Evolutionary conservation across 2,113 vertebrate genomes (phyloP), one percentile per base, ranked within the genome.

Genomic region (Gallinago paraguaiae): DNA sequence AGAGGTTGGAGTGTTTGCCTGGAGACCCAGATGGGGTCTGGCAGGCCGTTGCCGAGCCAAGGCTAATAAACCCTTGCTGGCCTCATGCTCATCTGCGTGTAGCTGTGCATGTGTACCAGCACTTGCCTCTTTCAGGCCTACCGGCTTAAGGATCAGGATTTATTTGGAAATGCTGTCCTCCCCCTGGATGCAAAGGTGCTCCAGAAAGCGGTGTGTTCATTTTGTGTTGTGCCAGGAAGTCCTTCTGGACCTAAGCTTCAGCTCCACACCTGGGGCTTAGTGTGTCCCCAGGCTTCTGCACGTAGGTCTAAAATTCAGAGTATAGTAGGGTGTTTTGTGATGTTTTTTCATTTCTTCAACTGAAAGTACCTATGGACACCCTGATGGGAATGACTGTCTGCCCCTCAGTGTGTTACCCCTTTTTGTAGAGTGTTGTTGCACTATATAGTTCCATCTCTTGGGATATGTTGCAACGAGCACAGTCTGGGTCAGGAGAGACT

Each of bases 351-450:
- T 37, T 91, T 71, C 53, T 37, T 87, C 10, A 35, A 0, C 1
- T 46, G 39, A 8, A 2, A 27, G 17, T 56, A 60, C 2, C 7
- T 84, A 0, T 24, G 25, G 74, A 51, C 10, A 51, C 46, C 15
- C 10, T 0, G 0, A 2, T 28, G 56, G 27, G 37, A 27, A 17
- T 78, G 51, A 19, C 22, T 70, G 8, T 13, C 37, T 70, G 39
- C 11, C 46, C 5, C 4, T 63, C 16, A 4, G 31, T 46, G 16
- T 5, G 30, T 68, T 46, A 50, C 20, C 17, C 0, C 2, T 48
- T 48, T 70, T 50, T 86, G 35, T 41, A 0, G 0, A 14, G 17
- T 82, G 27, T 30, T 3, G 20, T 67, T 79, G 72, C 4, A 1
- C 45, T 31, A 35, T 33, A 1, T 18, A 57, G 17, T 78, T 72